A percentile compares a stretch with the other conserved stretches of the same genome.
These are phyloP conservation scores for Numida meleagris DNA, from an alignment of 2,113 vertebrate species.

Conservation along the genomic window DNA sequence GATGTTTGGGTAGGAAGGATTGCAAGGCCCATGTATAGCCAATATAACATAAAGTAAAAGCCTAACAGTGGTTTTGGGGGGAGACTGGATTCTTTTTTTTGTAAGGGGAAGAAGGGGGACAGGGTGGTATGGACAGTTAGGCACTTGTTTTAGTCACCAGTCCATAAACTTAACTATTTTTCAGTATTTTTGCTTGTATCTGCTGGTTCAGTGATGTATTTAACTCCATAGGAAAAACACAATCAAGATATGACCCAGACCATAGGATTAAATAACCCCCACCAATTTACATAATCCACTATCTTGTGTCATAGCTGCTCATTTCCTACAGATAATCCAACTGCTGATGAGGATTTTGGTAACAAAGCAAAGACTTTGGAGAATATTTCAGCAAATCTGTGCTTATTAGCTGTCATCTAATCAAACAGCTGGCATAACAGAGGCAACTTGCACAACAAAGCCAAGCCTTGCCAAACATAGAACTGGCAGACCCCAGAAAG, in stretches of 20 bases:
- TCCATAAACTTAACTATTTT: neutral
- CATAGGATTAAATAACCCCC: constrained; percentile 22
- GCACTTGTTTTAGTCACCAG: neutral
- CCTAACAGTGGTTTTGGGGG: too few species aligned
- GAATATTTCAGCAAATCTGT: constrained; percentile 28
- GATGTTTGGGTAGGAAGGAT: neutral
- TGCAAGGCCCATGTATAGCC: neutral
- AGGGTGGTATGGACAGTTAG: neutral
- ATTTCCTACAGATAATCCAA: constrained; percentile 31
- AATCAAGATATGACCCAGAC: neutral
- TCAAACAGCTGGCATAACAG: neutral
- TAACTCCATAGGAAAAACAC: neutral
- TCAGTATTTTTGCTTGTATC: neutral
- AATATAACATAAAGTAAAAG: neutral
- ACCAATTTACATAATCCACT: constrained; percentile 5
- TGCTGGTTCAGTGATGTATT: neutral
- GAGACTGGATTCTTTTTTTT: too few species aligned
- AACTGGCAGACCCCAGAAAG: neutral
- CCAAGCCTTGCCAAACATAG: neutral
- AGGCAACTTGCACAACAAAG: neutral
- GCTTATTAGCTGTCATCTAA: constrained; percentile 20
- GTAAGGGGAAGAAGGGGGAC: too few species aligned
- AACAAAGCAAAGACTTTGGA: constrained; percentile 6
- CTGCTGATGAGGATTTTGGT: constrained; percentile 38
- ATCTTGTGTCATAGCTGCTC: neutral